phyloP scores from a whole-genome alignment of 2,888 invertebrate species.

The Eremobia ochroleuca region DNA sequence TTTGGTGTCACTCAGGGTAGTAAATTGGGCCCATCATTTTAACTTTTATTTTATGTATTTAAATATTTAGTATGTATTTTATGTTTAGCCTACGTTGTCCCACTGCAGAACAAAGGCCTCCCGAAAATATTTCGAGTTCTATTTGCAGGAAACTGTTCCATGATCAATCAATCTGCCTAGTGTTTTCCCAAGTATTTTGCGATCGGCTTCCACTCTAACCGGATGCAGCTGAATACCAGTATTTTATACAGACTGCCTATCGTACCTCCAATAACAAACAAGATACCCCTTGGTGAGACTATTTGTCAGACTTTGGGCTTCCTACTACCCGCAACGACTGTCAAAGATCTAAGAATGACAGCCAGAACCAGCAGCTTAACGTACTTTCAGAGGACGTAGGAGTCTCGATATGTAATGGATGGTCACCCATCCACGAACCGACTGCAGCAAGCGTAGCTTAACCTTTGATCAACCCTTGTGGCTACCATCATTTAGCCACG shows the following conservation, averaged over 20 bases:
- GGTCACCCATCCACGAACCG: background rate
- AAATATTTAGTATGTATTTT: too few relatives aligned
- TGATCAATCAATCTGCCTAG: background rate
- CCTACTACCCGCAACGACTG: background rate
- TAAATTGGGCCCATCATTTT: background rate
- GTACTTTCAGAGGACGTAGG: background rate
- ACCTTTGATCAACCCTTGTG: background rate
- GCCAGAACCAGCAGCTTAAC: background rate
- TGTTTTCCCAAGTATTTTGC: background rate
- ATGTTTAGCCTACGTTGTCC: too few relatives aligned
- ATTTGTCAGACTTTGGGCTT: background rate
- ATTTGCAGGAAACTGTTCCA: background rate
- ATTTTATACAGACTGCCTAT: background rate
- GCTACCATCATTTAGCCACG: background rate
- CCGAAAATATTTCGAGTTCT: background rate
- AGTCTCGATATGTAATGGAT: background rate
- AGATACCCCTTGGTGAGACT: background rate
- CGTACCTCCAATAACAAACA: background rate
- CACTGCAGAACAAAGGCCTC: too few relatives aligned
- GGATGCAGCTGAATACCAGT: background rate
- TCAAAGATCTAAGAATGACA: background rate
- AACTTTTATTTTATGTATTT: background rate
- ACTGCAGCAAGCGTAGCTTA: background rate
- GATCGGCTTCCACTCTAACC: background rate
- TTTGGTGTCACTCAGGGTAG: constrained; percentile 3